phyloP scores from a whole-genome alignment of 2,797 vertebrate genomes.

The Malacoraja senta region DNA sequence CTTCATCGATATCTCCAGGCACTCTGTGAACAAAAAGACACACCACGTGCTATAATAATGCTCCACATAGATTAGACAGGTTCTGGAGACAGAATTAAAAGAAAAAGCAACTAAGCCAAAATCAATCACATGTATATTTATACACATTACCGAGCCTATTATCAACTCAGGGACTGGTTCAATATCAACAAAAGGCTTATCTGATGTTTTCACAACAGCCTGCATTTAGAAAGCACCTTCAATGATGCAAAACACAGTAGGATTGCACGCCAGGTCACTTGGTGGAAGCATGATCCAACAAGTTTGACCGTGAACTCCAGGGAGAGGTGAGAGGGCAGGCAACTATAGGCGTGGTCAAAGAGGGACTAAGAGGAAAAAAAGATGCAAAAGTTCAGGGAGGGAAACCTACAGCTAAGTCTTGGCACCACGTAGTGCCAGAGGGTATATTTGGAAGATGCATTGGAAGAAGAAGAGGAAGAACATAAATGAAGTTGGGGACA shows the following conservation, averaged over 20 bases:
- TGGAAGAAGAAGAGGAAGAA: too few relatives aligned
- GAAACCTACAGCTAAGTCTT: too few relatives aligned
- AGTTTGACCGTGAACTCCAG: too few relatives aligned
- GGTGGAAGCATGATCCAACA: too few relatives aligned
- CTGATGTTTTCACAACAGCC: background rate
- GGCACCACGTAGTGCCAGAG: too few relatives aligned
- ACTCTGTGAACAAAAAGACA: constrained; percentile 57
- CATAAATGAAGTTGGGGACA: too few relatives aligned
- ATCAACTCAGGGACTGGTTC: background rate
- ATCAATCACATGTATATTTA: background rate
- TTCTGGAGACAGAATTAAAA: background rate
- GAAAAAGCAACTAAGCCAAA: background rate
- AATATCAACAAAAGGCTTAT: background rate
- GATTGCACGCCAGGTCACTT: too few relatives aligned
- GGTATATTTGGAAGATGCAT: too few relatives aligned
- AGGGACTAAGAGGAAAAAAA: background rate
- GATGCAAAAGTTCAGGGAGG: background rate
- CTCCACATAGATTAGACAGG: background rate
- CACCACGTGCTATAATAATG: background rate
- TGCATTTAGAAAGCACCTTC: background rate
- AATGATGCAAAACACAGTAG: too few relatives aligned
- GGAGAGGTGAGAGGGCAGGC: background rate
- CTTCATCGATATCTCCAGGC: constrained; percentile 86
- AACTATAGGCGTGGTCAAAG: too few relatives aligned
- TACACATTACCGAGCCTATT: background rate